A percentile compares a stretch with the other conserved stretches of the same genome.
phyloP scores from a whole-genome alignment of 2,888 invertebrate genomes.

The Leptinotarsa tumamoca region DNA sequence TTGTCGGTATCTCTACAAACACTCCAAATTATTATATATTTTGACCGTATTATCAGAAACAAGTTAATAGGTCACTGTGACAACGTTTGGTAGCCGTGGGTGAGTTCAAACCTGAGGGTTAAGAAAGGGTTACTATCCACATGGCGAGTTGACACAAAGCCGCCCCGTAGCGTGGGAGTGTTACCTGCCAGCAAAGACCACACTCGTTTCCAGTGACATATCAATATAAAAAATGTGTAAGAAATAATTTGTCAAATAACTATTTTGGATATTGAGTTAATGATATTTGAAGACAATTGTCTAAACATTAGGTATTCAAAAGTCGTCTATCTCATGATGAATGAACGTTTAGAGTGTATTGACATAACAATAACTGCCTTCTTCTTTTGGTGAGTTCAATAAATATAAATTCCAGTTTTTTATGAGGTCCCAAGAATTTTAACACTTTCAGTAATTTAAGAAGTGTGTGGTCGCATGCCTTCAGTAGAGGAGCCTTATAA shows the following conservation, averaged over 20 bases:
- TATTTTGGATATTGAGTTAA: no score
- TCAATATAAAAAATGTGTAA: not conserved
- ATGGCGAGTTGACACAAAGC: slow-evolving; percentile 44
- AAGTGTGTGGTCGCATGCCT: slow-evolving; percentile 37
- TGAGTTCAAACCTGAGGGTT: slow-evolving; percentile 25
- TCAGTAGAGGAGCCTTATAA: not conserved
- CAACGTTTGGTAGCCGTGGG: slow-evolving; percentile 30
- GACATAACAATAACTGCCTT: slow-evolving; percentile 29
- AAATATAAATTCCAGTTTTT: slow-evolving; percentile 26
- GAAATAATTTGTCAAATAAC: not conserved
- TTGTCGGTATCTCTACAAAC: not conserved
- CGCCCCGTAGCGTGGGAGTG: slow-evolving; percentile 49
- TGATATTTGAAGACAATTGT: no score
- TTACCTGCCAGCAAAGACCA: slow-evolving; percentile 45
- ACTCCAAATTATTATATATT: not conserved
- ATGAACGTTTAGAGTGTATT: slow-evolving; percentile 21
- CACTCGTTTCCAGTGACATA: slow-evolving; percentile 5
- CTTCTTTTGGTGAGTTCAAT: slow-evolving; percentile 24
- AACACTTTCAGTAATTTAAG: slow-evolving; percentile 23
- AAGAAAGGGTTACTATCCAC: slow-evolving; percentile 48
- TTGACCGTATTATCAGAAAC: slow-evolving; percentile 15
- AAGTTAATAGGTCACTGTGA: slow-evolving; percentile 38
- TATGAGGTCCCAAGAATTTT: slow-evolving; percentile 31
- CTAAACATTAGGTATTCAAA: no score
- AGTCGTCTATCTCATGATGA: not conserved